Conservation (phyloP, 2,888 invertebrate species). For the Troides helena region DNA sequence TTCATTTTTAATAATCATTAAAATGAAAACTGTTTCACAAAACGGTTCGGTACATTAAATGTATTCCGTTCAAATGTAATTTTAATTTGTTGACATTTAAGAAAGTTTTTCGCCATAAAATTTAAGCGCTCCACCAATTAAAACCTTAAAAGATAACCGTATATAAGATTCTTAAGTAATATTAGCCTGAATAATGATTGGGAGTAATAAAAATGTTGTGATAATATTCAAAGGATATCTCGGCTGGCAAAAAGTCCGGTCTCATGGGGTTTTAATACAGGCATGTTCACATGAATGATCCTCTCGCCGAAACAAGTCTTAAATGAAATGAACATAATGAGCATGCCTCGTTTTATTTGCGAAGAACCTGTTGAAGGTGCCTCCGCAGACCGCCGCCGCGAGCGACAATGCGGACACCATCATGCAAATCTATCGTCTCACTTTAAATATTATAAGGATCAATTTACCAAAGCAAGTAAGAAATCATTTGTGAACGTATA, state of each 20-base stretch:
- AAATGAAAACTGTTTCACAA: not conserved
- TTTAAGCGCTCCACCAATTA: slow-evolving; percentile 24
- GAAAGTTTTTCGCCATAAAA: slow-evolving; percentile 12
- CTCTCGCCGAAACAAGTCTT: slow-evolving; percentile 44
- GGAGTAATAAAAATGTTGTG: slow-evolving; percentile 31
- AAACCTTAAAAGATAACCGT: slow-evolving; percentile 1
- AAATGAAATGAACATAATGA: slow-evolving; percentile 46
- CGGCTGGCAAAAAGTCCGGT: slow-evolving; percentile 36
- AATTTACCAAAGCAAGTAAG: not conserved
- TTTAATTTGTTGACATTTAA: slow-evolving; percentile 16
- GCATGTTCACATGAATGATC: slow-evolving; percentile 52
- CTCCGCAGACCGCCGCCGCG: slow-evolving; percentile 16
- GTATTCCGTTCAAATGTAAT: slow-evolving; percentile 8
- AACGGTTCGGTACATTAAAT: slow-evolving; percentile 5
- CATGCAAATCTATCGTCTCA: not conserved
- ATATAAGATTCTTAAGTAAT: slow-evolving; percentile 9
- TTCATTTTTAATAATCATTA: slow-evolving; percentile 7
- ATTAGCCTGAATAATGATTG: slow-evolving; percentile 29
- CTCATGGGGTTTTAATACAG: slow-evolving; percentile 37
- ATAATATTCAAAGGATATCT: slow-evolving; percentile 29
- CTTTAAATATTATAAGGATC: not conserved
- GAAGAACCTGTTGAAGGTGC: slow-evolving; percentile 42
- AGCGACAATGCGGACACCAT: not conserved
- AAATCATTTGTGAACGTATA: not conserved
- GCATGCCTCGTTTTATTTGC: slow-evolving; percentile 52